A percentile compares a stretch with the other conserved stretches of the same genome.
These are phyloP conservation scores for Leptodactylus fallax DNA, from an alignment of 2,797 vertebrate genomes.

Conservation along the genomic window DNA sequence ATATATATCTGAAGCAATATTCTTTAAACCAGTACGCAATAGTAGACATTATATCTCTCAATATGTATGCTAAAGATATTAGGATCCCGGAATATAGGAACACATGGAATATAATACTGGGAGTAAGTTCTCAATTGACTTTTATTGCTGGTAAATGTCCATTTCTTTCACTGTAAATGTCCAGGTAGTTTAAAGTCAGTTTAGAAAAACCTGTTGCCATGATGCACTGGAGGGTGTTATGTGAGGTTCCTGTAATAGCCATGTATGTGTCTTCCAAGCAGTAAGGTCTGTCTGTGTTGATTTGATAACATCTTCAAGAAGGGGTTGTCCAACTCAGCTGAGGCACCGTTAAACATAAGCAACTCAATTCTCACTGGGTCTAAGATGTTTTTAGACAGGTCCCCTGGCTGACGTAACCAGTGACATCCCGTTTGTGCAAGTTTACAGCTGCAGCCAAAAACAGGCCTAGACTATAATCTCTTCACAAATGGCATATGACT, in stretches of 20 bases:
- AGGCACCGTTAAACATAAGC: too few relatives aligned
- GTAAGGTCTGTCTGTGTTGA: slow-evolving; percentile 9
- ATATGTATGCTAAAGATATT: too few relatives aligned
- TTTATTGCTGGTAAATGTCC: not conserved
- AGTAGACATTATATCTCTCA: not conserved
- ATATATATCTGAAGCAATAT: slow-evolving; percentile 37
- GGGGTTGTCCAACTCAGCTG: too few relatives aligned
- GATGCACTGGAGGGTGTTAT: not conserved
- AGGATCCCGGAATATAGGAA: too few relatives aligned
- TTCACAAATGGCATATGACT: too few relatives aligned
- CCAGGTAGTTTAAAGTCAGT: not conserved
- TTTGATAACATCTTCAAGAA: not conserved
- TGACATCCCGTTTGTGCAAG: too few relatives aligned
- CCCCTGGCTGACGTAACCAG: too few relatives aligned
- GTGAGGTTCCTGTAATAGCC: slow-evolving; percentile 10
- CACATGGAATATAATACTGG: too few relatives aligned
- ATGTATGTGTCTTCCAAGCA: slow-evolving; percentile 42
- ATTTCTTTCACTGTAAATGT: slow-evolving; percentile 8
- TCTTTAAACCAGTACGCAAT: slow-evolving; percentile 18
- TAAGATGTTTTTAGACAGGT: too few relatives aligned
- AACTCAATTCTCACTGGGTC: too few relatives aligned
- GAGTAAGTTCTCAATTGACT: not conserved
- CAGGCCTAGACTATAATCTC: too few relatives aligned
- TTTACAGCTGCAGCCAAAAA: too few relatives aligned
- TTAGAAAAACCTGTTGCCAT: not conserved